Percentiles rank a stretch among this genome's conserved stretches.
phyloP scores from a whole-genome alignment of 1,140 invertebrate genomes.

The Lysiphlebus fabarum region DNA sequence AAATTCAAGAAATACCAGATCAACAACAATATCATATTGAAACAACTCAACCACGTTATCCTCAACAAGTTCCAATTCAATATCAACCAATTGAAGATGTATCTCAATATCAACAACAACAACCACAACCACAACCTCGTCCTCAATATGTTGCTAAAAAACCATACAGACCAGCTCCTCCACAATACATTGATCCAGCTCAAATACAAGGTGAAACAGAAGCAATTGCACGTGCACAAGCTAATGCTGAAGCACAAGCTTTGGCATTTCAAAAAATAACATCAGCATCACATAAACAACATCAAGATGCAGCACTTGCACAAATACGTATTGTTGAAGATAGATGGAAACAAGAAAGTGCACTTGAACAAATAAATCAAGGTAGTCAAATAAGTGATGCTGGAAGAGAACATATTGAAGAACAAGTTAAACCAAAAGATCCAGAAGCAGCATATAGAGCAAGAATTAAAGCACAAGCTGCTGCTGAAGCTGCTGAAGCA shows the following conservation, averaged over 20 bases:
- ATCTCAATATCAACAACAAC: slow-evolving; percentile 35
- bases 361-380: slow-evolving; percentile 49
- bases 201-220: slow-evolving; percentile 35
- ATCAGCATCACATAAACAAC: slow-evolving; percentile 46
- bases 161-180: slow-evolving; percentile 32
- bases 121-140: slow-evolving; percentile 20
- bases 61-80: slow-evolving; percentile 23
- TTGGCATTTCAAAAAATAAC: slow-evolving; percentile 48
- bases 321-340: slow-evolving; percentile 47
- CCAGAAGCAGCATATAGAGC: slow-evolving; percentile 45
- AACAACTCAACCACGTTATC: slow-evolving; percentile 36
- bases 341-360: slow-evolving; percentile 42
- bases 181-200: slow-evolving; percentile 35
- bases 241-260: slow-evolving; percentile 45
- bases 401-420: slow-evolving; percentile 42
- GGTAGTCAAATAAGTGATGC: slow-evolving; percentile 47
- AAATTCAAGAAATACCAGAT: slow-evolving; percentile 20
- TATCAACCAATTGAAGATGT: slow-evolving; percentile 33
- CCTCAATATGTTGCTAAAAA: slow-evolving; percentile 12
- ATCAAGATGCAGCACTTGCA: slow-evolving; percentile 43
- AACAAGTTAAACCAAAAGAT: slow-evolving; percentile 41
- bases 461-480: slow-evolving; percentile 43
- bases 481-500: slow-evolving; percentile 43
- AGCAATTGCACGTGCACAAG: slow-evolving; percentile 42
- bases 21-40: slow-evolving; percentile 52